phyloP scores from a whole-genome alignment of 2,888 invertebrate genomes.

The Pyrgus malvae region DNA sequence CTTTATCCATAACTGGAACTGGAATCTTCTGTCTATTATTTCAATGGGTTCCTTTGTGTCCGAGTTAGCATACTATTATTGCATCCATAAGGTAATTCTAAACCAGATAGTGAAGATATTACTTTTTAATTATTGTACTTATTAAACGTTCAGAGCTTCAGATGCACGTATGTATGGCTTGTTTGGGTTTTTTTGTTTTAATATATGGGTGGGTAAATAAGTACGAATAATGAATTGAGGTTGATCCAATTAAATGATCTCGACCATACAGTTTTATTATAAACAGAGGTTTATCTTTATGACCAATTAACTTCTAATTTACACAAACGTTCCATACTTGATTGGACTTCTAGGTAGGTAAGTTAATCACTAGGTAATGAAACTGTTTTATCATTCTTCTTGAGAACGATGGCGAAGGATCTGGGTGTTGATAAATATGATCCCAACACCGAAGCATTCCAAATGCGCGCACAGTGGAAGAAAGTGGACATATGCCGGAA shows the following conservation, averaged over 20 bases:
- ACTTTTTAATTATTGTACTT: no score
- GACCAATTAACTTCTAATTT: constrained; percentile 13
- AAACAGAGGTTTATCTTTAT: constrained; percentile 12
- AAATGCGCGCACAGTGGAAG: constrained; percentile 72
- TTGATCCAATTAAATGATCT: no score
- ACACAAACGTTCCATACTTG: background rate
- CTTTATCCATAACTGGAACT: constrained; percentile 36
- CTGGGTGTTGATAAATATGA: constrained; percentile 49
- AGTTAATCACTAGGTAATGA: background rate
- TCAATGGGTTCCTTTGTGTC: constrained; percentile 22
- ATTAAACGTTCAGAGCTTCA: no score
- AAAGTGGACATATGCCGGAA: constrained; percentile 67
- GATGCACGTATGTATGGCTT: no score
- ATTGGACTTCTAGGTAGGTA: no score
- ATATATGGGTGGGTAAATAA: no score
- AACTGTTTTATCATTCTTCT: constrained; percentile 1
- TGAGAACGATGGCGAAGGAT: constrained; percentile 46
- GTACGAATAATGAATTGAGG: no score
- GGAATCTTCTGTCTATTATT: constrained; percentile 24
- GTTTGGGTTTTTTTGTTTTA: no score
- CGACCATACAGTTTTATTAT: background rate
- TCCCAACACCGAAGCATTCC: constrained; percentile 69
- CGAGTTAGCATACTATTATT: constrained; percentile 12
- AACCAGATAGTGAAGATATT: no score
- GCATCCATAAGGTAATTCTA: background rate